Percentiles rank a stretch among this genome's conserved stretches.
These are phyloP conservation scores for Prosapia bicincta DNA, from an alignment of 2,888 invertebrate species.

Conservation along the genomic window DNA sequence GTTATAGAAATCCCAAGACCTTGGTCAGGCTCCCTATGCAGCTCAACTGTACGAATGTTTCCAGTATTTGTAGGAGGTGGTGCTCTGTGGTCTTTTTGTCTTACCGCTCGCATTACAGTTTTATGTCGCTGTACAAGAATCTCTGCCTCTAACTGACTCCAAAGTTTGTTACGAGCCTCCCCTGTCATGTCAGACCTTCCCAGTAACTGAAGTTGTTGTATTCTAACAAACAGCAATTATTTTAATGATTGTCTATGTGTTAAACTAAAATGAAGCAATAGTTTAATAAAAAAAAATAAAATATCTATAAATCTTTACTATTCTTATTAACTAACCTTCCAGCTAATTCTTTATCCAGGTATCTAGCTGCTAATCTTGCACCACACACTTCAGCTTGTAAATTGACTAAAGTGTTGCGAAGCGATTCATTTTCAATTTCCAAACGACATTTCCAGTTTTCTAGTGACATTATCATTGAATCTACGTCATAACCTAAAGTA, in stretches of 20 bases:
- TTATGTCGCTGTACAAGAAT: conserved; percentile 82
- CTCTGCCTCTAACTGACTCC: conserved; percentile 81
- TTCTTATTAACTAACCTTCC: conserved; percentile 51
- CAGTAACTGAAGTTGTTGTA: conserved; percentile 80
- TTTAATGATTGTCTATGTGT: too few species aligned
- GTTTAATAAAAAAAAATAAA: too few species aligned
- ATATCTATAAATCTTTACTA: too few species aligned
- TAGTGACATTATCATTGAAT: conserved; percentile 36
- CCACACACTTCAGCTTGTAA: conserved; percentile 80
- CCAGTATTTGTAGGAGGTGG: conserved; percentile 45
- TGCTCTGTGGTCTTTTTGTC: conserved; percentile 33
- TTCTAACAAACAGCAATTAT: conserved; percentile 52
- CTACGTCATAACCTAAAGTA: conserved; percentile 35
- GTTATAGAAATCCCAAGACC: conserved; percentile 84
- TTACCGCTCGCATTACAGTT: conserved; percentile 54
- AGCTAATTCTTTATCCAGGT: conserved; percentile 80
- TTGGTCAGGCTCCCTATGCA: conserved; percentile 69
- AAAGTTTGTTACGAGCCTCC: conserved; percentile 72
- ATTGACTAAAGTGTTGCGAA: conserved; percentile 67
- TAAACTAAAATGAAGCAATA: too few species aligned
- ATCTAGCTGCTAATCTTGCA: conserved; percentile 79
- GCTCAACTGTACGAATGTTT: conserved; percentile 59
- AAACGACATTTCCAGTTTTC: conserved; percentile 50
- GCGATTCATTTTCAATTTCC: conserved; percentile 63
- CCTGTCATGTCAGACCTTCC: conserved; percentile 68